Percentiles rank a stretch among this genome's conserved stretches.
These are phyloP conservation scores for Oncorhynchus gorbuscha DNA, from an alignment of 2,113 vertebrate genomes.

Conservation along the genomic window DNA sequence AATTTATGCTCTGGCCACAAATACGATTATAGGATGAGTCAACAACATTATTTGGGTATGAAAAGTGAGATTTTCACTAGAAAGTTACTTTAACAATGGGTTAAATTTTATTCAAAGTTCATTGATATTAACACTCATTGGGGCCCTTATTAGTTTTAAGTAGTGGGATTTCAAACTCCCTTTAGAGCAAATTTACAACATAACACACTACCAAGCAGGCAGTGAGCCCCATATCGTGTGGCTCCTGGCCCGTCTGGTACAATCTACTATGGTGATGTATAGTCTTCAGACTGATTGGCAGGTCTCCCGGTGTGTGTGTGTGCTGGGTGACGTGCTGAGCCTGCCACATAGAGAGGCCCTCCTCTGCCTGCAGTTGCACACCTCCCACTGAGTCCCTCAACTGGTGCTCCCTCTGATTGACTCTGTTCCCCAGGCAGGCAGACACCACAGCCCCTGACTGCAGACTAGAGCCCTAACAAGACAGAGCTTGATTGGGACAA, in stretches of 20 bases:
- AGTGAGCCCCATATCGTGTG: conserved; percentile 9
- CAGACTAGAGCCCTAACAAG: conserved; percentile 3
- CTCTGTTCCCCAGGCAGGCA: conserved; percentile 49
- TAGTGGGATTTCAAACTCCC: conserved; percentile 32
- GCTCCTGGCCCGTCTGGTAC: conserved; percentile 27
- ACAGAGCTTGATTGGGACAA: conserved; percentile 32
- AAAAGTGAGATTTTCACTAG: no score
- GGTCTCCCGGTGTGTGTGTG: conserved; percentile 42
- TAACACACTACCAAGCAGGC: neutral
- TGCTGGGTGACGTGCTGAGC: conserved; percentile 56
- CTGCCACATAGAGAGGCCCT: conserved; percentile 56
- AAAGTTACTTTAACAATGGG: neutral
- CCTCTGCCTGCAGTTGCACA: conserved; percentile 63
- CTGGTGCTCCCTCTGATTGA: conserved; percentile 67
- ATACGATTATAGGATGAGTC: no score
- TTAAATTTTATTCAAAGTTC: neutral
- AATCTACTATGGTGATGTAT: conserved; percentile 18
- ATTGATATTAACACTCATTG: conserved; percentile 2
- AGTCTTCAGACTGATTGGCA: conserved; percentile 53
- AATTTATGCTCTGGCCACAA: no score
- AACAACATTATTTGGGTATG: no score
- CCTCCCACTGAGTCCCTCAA: conserved; percentile 43
- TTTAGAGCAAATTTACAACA: neutral
- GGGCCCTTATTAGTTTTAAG: conserved; percentile 39
- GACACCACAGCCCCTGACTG: neutral